Conservation (phyloP, 2,888 invertebrate genomes). For the Eupithecia dodoneata region DNA sequence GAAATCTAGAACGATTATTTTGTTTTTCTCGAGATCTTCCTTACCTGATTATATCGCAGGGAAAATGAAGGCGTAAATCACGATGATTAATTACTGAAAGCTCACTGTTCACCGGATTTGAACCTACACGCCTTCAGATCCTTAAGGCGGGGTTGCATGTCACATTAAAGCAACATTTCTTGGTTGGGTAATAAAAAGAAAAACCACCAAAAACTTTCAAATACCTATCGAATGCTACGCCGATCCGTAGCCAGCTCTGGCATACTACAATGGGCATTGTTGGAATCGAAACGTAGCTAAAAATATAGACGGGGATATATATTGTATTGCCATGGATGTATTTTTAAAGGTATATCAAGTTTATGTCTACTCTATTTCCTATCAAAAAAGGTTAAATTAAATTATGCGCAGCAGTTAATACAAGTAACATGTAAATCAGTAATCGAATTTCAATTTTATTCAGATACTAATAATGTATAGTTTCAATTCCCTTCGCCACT, state of each 20-base stretch:
- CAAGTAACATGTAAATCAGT: not conserved
- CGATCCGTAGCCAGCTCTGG: not conserved
- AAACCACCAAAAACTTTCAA: not conserved
- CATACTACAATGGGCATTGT: not conserved
- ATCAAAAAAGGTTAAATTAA: not conserved
- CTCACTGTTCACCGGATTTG: constrained; percentile 17
- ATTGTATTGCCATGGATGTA: not conserved
- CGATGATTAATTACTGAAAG: constrained; percentile 15
- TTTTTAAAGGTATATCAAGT: not conserved
- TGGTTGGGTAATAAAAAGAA: not conserved
- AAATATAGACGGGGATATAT: not conserved
- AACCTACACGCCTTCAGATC: constrained; percentile 16
- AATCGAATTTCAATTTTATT: not conserved
- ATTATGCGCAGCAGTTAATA: not conserved
- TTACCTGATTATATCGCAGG: constrained; percentile 2
- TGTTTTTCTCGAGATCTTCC: constrained; percentile 1
- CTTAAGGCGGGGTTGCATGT: constrained; percentile 1
- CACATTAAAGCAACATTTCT: constrained; percentile 7
- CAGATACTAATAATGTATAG: constrained; percentile 4
- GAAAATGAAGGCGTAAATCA: constrained; percentile 18
- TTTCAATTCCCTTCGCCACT: constrained; percentile 27
- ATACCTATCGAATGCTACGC: not conserved
- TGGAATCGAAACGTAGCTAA: not conserved
- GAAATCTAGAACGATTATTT: not conserved
- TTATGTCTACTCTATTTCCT: not conserved